Evolutionary conservation across 2,888 invertebrate species (phyloP).

Genomic region (Cheilosia vulpina): DNA sequence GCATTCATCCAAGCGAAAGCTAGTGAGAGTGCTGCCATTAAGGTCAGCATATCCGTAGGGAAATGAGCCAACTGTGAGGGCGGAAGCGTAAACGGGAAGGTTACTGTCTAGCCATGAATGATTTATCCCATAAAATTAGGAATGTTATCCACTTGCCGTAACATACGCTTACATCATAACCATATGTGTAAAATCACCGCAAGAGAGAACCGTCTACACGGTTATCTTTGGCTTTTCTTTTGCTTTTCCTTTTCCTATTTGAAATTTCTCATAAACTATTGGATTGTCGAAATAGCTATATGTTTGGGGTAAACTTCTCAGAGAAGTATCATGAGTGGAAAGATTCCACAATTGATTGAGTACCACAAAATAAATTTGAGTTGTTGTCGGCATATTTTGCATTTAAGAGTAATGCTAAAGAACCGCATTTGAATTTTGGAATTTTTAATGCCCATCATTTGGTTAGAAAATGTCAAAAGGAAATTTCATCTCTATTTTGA

Average conservation of each 20-base stretch:
- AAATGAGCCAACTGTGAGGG: conserved; percentile 26
- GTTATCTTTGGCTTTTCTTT: not conserved
- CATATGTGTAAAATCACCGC: conserved; percentile 68
- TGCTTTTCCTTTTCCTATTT: not conserved
- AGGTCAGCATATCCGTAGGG: conserved; percentile 56
- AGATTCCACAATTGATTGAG: conserved; percentile 32
- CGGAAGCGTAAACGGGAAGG: conserved; percentile 21
- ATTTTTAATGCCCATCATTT: not conserved
- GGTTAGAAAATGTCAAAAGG: not conserved
- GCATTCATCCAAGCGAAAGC: conserved; percentile 45
- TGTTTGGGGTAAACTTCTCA: not conserved
- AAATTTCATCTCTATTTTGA: not conserved
- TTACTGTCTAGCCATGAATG: conserved; percentile 79
- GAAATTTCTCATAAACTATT: not conserved
- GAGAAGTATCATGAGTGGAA: not conserved
- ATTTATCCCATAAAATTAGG: conserved; percentile 81
- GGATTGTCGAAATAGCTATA: conserved; percentile 20
- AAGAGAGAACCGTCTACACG: conserved; percentile 33
- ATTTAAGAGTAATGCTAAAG: not conserved
- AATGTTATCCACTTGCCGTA: conserved; percentile 56
- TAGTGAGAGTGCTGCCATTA: conserved; percentile 48
- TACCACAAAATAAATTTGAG: conserved; percentile 54
- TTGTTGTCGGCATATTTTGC: conserved; percentile 4
- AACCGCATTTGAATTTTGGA: not conserved
- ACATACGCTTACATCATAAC: conserved; percentile 58